Evolutionary conservation across 2,888 invertebrate species (phyloP), one percentile per base, ranked within the genome.

Genomic region (Himalopsyche tibetana): DNA sequence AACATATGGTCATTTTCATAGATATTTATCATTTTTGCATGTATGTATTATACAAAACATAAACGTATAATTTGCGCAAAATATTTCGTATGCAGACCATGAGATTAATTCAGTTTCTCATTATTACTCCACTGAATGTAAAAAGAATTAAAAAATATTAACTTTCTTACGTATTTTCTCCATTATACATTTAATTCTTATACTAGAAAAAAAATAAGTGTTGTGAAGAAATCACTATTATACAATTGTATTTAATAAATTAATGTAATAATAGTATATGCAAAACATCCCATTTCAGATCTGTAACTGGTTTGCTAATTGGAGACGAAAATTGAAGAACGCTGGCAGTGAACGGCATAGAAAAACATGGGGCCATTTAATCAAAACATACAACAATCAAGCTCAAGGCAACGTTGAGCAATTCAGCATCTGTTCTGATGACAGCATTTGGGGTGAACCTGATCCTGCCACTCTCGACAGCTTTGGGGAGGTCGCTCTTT

Each of bases 291-390:
- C 56, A 87, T 92, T 91, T 82, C 91, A 95, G 95, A 95, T 95
- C 86, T 95, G 95, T 90, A 96, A 96, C 91, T 96, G 96, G 96
- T 96, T 96, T 90, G 96, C 96, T n/a, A 96, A 96, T 90, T 96
- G 96, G 96, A 93, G 96, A 87, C 92, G 96, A 89, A 96, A 96
- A 90, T 91, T 96, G 86, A 96, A 96, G 91, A 96, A 96, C 90
- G 96, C 96, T 0, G 95, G 95, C 88, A 94, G 93, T 74, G 95
- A 96, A 89, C 94, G 94, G 82, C 94, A 95, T 87, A 94, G 95
- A 89, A 94, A 94, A 89, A 96, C 96, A 0, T 96, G 96, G 96
- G 95, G 96, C 2, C 95, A 96, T 90, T 92, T 96, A 6, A 96
- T 95, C 86, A 95, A 95, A 89, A 94, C 95, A 12, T 96, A 96